A percentile compares a stretch with the other conserved stretches of the same genome.
Evolutionary conservation across 92 coral and sea anemone species (phyloP).

Genomic region (Virgularia gustaviana): DNA sequence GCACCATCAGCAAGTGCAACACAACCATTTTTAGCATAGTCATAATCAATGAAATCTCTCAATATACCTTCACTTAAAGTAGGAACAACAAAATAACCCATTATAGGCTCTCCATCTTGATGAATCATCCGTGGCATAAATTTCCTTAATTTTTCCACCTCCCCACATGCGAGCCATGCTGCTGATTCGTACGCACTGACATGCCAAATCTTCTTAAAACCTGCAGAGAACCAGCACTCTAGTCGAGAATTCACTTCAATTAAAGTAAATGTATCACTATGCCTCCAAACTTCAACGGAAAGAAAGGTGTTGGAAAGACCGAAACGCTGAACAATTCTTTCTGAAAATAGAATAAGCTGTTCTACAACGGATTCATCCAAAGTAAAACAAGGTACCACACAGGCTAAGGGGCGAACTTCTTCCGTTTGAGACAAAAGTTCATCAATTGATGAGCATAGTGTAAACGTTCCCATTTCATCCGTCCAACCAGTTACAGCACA

Average conservation of each 20-base stretch:
- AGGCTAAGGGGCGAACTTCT: not conserved
- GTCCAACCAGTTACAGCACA: too few species aligned
- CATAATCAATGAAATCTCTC: too few species aligned
- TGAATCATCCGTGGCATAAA: not conserved
- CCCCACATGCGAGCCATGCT: conserved; percentile 8
- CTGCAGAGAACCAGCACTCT: not conserved
- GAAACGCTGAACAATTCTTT: not conserved
- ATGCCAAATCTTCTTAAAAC: conserved; percentile 6
- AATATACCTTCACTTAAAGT: not conserved
- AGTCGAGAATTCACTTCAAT: conserved; percentile 20
- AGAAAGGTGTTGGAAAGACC: conserved; percentile 2
- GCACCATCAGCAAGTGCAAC: too few species aligned
- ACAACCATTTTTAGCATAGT: too few species aligned
- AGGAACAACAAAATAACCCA: not conserved
- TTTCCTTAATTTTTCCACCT: not conserved
- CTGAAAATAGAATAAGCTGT: not conserved
- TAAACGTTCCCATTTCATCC: too few species aligned
- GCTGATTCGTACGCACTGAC: conserved; percentile 20
- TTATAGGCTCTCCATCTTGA: conserved; percentile 22
- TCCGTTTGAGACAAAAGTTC: not conserved
- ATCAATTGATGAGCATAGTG: not conserved
- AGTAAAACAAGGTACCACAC: conserved; percentile 3
- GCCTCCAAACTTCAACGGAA: conserved; percentile 1
- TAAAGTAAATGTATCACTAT: not conserved
- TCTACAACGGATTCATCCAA: not conserved